phyloP scores from a whole-genome alignment of 1,140 invertebrate genomes.

The Camponotus pennsylvanicus region DNA sequence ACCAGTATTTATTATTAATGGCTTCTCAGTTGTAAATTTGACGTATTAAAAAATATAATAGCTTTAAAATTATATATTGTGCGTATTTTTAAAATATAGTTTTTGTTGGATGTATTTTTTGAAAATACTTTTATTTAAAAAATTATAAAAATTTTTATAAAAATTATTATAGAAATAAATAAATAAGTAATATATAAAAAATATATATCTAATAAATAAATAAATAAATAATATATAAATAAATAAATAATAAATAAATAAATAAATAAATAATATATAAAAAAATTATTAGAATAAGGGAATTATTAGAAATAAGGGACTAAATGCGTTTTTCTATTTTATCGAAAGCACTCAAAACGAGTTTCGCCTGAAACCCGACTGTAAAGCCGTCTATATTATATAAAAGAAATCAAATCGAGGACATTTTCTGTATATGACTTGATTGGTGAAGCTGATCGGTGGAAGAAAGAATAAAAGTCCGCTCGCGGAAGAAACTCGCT shows the following conservation, averaged over 20 bases:
- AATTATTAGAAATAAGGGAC: too few relatives aligned
- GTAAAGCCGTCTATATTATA: not conserved
- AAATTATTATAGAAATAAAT: not conserved
- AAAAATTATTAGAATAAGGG: too few relatives aligned
- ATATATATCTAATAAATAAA: too few relatives aligned
- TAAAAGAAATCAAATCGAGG: slow-evolving; percentile 25
- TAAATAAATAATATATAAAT: not conserved
- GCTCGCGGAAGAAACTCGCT: not conserved
- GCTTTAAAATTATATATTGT: not conserved
- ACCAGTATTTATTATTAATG: not conserved
- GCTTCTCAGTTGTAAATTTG: not conserved
- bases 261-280: too few relatives aligned
- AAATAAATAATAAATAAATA: not conserved
- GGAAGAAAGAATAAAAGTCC: not conserved
- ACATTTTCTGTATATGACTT: not conserved
- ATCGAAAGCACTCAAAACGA: not conserved
- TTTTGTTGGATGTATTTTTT: not conserved
- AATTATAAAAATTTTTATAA: not conserved
- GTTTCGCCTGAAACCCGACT: not conserved
- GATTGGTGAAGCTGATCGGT: slow-evolving; percentile 5
- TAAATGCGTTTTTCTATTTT: too few relatives aligned
- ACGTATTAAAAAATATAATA: not conserved
- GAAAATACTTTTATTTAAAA: not conserved
- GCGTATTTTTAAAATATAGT: not conserved
- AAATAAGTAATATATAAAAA: not conserved